Evolutionary conservation across 2,888 invertebrate genomes (phyloP).

Genomic region (Ischnus inquisitorius): DNA sequence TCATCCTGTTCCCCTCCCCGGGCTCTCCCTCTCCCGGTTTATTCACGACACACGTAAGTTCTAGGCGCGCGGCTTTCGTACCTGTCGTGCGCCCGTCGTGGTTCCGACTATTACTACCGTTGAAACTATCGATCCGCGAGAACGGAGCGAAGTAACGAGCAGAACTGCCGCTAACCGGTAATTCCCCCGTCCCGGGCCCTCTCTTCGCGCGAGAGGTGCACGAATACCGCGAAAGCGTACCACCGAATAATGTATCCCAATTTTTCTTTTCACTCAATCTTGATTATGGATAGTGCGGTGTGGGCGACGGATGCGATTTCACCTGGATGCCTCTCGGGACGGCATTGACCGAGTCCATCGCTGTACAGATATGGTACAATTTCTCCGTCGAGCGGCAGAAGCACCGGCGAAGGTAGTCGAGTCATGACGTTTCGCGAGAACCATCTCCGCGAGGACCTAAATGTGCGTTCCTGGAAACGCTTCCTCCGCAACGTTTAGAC

Average conservation of each 20-base stretch:
- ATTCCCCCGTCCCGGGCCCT: slow-evolving; percentile 1
- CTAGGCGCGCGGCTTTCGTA: slow-evolving; percentile 16
- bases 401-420: slow-evolving; percentile 46
- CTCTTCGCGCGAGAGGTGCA: background rate
- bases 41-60: slow-evolving; percentile 32
- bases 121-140: slow-evolving; percentile 35
- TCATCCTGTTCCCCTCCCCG: slow-evolving; percentile 55
- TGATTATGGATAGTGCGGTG: background rate
- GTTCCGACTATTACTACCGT: background rate
- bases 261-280: background rate
- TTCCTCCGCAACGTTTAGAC: slow-evolving; percentile 50
- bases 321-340: background rate
- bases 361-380: background rate
- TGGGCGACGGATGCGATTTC: background rate
- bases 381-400: slow-evolving; percentile 35
- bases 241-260: background rate
- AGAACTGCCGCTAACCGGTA: slow-evolving; percentile 19
- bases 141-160: background rate
- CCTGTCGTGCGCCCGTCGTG: slow-evolving; percentile 19
- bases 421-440: slow-evolving; percentile 59
- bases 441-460: slow-evolving; percentile 47
- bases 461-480: slow-evolving; percentile 63
- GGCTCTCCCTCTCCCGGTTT: background rate
- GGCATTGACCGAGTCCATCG: too few relatives aligned
- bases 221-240: slow-evolving; percentile 1